Evolutionary conservation across 2,113 vertebrate genomes (phyloP), one percentile per base, ranked within the genome.

Genomic region (Ascaphus truei): DNA sequence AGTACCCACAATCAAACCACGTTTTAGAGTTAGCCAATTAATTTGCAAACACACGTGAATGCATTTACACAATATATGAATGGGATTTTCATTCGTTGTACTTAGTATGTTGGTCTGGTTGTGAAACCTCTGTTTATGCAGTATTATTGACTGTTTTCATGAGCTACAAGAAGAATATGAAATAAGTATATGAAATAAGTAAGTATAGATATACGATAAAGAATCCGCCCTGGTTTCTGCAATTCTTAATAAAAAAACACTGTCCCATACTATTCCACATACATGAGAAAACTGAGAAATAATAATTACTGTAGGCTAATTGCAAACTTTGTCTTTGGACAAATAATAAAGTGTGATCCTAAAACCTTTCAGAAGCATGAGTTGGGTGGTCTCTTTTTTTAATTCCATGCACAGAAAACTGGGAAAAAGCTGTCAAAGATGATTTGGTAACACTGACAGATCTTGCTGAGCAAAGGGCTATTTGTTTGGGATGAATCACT

Each of bases 401-500:
- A 39, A 39, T 13, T 23, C 41, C 20, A 5, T 22, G 45, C 60
- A 47, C 41, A 37, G 53, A 8, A 79, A 20, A 72, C 39, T 26
- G 58, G 0, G 0, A 33, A 74, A 68, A 2, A n/a, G 13, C 58
- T 18, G 55, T 72, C 63, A 72, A 9, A 61, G 63, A n/a, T 75
- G 79, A 52, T 63, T 55, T 67, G 15, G 47, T 55, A 71, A 64
- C 68, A 67, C 0, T 1, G 3, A 15, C 41, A 1, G 0, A 0
- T 47, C 65, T 66, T 66, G 11, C 55, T 71, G 63, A 62, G 23
- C 22, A 16, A 47, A 74, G 47, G 27, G 62, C 73, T 71, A 12
- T 37, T 51, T 80, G 37, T 58, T 74, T 39, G 73, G 72, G 77
- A 50, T 72, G 47, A 76, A 77, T 74, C 67, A 67, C 73, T 75